A percentile compares a stretch with the other conserved stretches of the same genome.
Evolutionary conservation across 2,113 vertebrate genomes (phyloP).

Genomic region (Eclectus roratus): DNA sequence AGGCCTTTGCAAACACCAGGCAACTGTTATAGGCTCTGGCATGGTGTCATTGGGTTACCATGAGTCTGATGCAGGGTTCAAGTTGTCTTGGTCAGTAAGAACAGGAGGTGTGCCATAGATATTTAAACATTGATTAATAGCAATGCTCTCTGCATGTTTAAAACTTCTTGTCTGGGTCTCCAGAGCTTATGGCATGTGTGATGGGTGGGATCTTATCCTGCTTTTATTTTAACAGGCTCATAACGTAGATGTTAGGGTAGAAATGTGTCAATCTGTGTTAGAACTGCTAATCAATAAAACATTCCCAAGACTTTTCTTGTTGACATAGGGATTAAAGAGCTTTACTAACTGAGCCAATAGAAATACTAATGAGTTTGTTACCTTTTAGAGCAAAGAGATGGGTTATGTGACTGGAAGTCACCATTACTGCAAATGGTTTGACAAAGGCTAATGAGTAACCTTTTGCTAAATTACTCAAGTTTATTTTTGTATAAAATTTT

Average conservation of each 20-base stretch:
- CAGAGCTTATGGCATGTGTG: rapidly evolving
- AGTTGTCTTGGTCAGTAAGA: neutral
- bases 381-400: neutral
- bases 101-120: neutral
- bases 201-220: neutral
- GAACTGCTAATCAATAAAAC: neutral
- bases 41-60: rapidly evolving
- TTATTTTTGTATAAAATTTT: neutral
- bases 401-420: neutral
- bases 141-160: neutral
- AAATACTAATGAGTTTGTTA: constrained; percentile 36
- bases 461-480: neutral
- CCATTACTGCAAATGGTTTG: neutral
- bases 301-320: neutral
- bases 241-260: neutral
- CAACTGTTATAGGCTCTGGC: neutral
- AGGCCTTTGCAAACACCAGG: neutral
- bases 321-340: constrained; percentile 1
- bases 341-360: constrained; percentile 7
- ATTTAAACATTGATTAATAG: rapidly evolving
- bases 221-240: neutral
- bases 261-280: neutral
- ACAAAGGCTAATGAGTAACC: neutral
- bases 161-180: neutral
- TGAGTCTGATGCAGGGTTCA: neutral